phyloP scores from a whole-genome alignment of 1,140 invertebrate species.

The Pemphigus obesinymphae region DNA sequence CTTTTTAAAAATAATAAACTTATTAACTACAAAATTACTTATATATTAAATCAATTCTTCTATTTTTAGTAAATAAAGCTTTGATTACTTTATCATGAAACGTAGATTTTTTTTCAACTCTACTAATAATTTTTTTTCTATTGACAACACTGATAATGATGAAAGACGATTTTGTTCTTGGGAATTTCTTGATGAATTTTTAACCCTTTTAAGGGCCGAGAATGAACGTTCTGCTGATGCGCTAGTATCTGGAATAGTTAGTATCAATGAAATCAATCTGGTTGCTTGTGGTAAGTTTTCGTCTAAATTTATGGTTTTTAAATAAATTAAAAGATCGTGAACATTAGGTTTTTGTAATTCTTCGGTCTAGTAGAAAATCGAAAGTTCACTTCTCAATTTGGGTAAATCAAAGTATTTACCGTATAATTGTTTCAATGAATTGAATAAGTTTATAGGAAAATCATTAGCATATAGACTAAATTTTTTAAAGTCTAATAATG shows the following conservation, averaged over 20 bases:
- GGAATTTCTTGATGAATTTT: conserved; percentile 23
- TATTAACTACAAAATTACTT: too few relatives aligned
- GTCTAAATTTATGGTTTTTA: background rate
- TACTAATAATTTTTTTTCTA: background rate
- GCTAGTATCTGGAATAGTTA: conserved; percentile 25
- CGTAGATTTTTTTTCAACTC: conserved; percentile 4
- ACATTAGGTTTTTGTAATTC: background rate
- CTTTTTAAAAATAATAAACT: conserved; percentile 10
- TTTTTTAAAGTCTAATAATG: conserved; percentile 16
- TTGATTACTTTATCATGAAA: conserved; percentile 5
- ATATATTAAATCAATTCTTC: conserved; percentile 31
- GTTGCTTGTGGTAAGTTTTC: background rate
- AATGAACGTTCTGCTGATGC: conserved; percentile 20
- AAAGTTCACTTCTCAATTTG: conserved; percentile 14
- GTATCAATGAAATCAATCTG: background rate
- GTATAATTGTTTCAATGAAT: conserved; percentile 25
- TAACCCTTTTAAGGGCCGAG: conserved; percentile 31
- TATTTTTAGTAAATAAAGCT: background rate
- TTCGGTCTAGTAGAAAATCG: background rate
- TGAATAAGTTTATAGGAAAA: conserved; percentile 21
- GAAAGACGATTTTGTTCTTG: conserved; percentile 28
- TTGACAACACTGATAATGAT: conserved; percentile 12
- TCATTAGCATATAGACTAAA: conserved; percentile 11
- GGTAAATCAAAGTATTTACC: conserved; percentile 20
- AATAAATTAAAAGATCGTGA: background rate